A percentile compares a stretch with the other conserved stretches of the same genome.
phyloP scores from a whole-genome alignment of 2,113 vertebrate species.

The Cacatua alba region DNA sequence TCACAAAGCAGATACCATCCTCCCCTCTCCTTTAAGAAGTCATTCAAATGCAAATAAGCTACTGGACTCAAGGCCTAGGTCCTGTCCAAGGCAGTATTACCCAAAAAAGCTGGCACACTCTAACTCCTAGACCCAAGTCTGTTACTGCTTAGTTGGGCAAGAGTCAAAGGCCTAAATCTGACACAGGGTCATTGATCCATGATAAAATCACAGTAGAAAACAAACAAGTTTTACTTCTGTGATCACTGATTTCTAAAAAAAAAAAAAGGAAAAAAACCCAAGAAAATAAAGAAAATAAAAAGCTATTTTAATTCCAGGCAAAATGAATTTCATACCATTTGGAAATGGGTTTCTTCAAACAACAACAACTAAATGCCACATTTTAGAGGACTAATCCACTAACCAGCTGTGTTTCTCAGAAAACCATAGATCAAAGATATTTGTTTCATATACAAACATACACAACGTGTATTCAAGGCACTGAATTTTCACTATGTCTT shows the following conservation, averaged over 20 bases:
- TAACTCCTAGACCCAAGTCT: not conserved
- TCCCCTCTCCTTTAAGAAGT: not conserved
- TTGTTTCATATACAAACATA: conserved; percentile 13
- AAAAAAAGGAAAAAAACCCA: no score
- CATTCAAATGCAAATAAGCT: conserved; percentile 15
- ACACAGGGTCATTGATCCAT: not conserved
- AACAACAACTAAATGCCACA: not conserved
- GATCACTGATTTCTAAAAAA: not conserved
- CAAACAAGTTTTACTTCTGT: conserved; percentile 36
- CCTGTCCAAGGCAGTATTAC: not conserved
- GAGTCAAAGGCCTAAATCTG: conserved; percentile 38
- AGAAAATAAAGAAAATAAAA: not conserved
- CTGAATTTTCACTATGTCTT: conserved; percentile 51
- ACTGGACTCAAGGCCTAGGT: not conserved
- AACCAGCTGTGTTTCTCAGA: not conserved
- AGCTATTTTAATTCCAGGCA: conserved; percentile 20
- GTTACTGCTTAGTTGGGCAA: not conserved
- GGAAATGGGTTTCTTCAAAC: conserved; percentile 19
- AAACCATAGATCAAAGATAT: conserved; percentile 18
- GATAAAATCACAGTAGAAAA: conserved; percentile 50
- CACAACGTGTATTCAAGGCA: not conserved
- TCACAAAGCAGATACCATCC: not conserved
- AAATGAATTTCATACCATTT: conserved; percentile 55
- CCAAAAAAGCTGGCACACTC: not conserved
- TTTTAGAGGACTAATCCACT: not conserved